Conservation (phyloP, 2,797 vertebrate genomes). For the Onychomys arenicola region DNA sequence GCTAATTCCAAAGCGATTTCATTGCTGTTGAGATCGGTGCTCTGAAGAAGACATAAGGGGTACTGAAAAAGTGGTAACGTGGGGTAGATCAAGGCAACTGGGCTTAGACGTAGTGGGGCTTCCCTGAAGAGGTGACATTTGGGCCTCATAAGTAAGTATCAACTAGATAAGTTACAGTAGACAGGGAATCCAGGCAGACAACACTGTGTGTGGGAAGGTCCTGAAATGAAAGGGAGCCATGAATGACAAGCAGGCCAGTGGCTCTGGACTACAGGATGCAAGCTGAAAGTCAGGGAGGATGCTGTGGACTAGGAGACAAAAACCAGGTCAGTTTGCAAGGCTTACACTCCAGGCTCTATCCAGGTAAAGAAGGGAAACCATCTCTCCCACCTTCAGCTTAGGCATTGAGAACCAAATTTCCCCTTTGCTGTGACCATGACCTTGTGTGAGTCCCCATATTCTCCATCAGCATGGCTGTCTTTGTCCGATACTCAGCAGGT, state of each 20-base stretch:
- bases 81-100: neutral
- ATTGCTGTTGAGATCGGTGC: neutral
- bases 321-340: neutral
- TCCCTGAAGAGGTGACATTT: neutral
- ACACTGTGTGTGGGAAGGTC: neutral
- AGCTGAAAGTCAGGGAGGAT: neutral
- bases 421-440: neutral
- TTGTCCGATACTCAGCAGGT: neutral
- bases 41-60: neutral
- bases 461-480: neutral
- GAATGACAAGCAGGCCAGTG: neutral
- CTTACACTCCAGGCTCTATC: neutral
- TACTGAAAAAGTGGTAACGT: neutral
- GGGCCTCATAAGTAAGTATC: neutral
- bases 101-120: neutral
- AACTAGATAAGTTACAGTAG: neutral
- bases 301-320: neutral
- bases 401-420: neutral
- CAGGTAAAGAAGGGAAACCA: neutral
- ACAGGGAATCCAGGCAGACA: neutral
- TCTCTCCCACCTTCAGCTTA: neutral
- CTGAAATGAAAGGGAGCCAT: neutral
- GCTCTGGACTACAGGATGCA: neutral
- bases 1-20: neutral
- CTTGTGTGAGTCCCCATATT: neutral